A percentile compares a stretch with the other conserved stretches of the same genome.
phyloP scores from a whole-genome alignment of 2,797 vertebrate genomes.

The Threskiornis aethiopicus region DNA sequence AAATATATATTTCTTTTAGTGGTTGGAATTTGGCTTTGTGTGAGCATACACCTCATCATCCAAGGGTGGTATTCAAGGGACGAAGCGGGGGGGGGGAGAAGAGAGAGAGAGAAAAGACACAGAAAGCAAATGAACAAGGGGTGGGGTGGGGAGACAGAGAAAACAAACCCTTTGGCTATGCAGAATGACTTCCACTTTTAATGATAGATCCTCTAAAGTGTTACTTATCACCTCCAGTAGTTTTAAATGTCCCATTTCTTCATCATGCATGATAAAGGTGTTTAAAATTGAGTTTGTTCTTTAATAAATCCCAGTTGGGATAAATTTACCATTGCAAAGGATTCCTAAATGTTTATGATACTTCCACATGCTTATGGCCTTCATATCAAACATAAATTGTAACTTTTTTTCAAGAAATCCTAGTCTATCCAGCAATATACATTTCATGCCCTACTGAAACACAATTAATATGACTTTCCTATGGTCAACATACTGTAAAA shows the following conservation, averaged over 20 bases:
- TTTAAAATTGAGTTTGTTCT: background rate
- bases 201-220: background rate
- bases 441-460: background rate
- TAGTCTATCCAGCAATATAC: background rate
- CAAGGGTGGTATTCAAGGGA: background rate
- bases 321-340: background rate
- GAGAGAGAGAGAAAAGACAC: background rate
- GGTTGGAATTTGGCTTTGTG: background rate
- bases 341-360: background rate
- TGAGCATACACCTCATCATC: background rate
- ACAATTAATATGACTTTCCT: background rate
- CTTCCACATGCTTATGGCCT: background rate
- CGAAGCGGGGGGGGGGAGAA: background rate
- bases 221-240: background rate
- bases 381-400: background rate
- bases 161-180: background rate
- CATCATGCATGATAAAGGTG: background rate
- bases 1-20: background rate
- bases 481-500: background rate
- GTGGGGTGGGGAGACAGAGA: fast-evolving
- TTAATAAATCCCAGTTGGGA: background rate
- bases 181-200: background rate
- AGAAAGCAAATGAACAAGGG: too few species aligned
- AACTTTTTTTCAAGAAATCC: background rate
- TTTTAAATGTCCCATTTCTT: background rate